Conservation (phyloP, 2,888 invertebrate species). For the Formica aserva region DNA sequence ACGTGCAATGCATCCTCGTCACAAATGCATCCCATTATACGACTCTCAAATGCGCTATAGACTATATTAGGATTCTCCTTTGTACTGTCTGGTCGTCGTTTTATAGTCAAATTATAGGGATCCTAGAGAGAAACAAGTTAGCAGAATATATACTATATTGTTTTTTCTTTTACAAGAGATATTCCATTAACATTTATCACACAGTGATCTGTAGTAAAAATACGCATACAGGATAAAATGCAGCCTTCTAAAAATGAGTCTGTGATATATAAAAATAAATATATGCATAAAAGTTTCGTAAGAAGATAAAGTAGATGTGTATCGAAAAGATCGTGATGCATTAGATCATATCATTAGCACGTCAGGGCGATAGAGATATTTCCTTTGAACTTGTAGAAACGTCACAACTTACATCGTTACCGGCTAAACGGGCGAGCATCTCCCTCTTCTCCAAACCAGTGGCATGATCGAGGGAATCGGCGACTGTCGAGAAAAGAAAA, state of each 20-base stretch:
- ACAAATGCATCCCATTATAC: conserved; percentile 98
- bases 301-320: too few species aligned
- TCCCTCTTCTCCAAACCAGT: conserved; percentile 97
- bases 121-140: conserved; percentile 85
- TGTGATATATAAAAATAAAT: background rate
- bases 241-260: background rate
- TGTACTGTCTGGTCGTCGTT: conserved; percentile 94
- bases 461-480: conserved; percentile 96
- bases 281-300: background rate
- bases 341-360: background rate
- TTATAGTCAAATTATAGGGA: conserved; percentile 94
- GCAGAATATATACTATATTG: background rate
- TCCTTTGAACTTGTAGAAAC: background rate
- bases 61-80: conserved; percentile 95
- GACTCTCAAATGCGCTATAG: conserved; percentile 95
- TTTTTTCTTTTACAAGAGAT: conserved; percentile 7
- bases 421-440: conserved; percentile 93
- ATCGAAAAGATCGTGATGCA: too few species aligned
- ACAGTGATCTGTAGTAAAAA: background rate
- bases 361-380: background rate
- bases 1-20: conserved; percentile 96
- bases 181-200: background rate
- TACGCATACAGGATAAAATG: background rate
- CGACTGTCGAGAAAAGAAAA: conserved; percentile 65
- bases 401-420: conserved; percentile 90